These are phyloP conservation scores for Hemicrepidius hirtus DNA, from an alignment of 2,888 invertebrate species.

Conservation along the genomic window DNA sequence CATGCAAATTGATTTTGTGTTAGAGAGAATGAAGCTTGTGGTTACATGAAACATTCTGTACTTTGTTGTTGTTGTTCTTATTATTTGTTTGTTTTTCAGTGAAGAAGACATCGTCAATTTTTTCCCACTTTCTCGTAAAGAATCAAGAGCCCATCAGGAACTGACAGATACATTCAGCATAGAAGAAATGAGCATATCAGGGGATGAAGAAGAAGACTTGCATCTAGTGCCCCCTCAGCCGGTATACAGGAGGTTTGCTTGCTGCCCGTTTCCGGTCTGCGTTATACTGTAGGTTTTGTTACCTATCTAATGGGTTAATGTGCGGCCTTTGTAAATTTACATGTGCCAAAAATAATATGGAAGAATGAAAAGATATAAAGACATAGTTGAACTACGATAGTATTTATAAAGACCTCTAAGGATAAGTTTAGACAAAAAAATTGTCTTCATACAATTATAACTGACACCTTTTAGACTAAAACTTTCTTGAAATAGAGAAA, in stretches of 20 bases:
- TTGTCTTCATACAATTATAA: neutral
- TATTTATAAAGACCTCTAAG: conserved; percentile 1
- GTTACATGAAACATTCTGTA: too few species aligned
- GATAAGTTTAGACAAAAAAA: neutral
- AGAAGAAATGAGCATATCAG: conserved; percentile 78
- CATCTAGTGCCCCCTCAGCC: conserved; percentile 71
- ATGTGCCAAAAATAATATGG: conserved; percentile 47
- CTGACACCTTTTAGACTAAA: neutral
- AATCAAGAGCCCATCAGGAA: conserved; percentile 72
- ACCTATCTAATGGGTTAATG: conserved; percentile 34
- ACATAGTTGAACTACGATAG: neutral
- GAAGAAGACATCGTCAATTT: conserved; percentile 74
- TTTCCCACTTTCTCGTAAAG: conserved; percentile 72
- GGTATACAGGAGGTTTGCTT: conserved; percentile 69
- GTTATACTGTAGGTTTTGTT: conserved; percentile 57
- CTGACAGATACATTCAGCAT: conserved; percentile 78
- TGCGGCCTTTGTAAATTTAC: conserved; percentile 49
- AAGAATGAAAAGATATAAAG: neutral
- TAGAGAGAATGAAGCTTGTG: too few species aligned
- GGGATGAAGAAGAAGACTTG: conserved; percentile 72
- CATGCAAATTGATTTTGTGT: too few species aligned
- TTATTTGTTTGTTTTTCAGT: conserved; percentile 62
- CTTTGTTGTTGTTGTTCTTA: neutral
- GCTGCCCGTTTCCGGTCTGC: conserved; percentile 68
- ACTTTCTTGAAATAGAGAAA: neutral